Evolutionary conservation across 2,797 vertebrate species (phyloP).

Genomic region (Helostoma temminkii): DNA sequence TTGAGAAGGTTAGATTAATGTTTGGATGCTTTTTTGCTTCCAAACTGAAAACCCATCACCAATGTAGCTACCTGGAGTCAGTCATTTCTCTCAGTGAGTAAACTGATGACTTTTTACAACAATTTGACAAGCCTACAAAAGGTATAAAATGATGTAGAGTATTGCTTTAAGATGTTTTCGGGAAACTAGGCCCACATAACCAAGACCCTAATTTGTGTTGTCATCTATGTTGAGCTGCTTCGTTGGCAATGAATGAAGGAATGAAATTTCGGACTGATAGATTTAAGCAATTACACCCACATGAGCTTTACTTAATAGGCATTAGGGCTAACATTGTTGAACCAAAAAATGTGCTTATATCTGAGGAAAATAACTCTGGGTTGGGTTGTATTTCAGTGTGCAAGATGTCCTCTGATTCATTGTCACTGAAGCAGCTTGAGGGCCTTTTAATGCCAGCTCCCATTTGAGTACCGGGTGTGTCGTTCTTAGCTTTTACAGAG

Average conservation of each 20-base stretch:
- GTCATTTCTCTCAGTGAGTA: neutral
- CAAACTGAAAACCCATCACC: neutral
- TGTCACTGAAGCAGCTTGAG: slow-evolving; percentile 60
- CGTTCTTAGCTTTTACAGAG: slow-evolving; percentile 45
- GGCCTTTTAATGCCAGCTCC: slow-evolving; percentile 47
- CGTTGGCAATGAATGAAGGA: slow-evolving; percentile 49
- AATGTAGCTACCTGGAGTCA: neutral
- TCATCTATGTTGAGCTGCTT: slow-evolving; percentile 56
- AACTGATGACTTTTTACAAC: neutral
- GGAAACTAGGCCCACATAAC: slow-evolving; percentile 34
- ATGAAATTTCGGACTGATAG: slow-evolving; percentile 52
- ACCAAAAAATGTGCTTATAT: slow-evolving; percentile 69
- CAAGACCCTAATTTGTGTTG: slow-evolving; percentile 58
- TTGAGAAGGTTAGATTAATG: neutral
- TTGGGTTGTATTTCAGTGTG: slow-evolving; percentile 47
- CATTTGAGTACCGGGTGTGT: slow-evolving; percentile 46
- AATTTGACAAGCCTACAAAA: neutral
- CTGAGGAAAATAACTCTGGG: slow-evolving; percentile 53
- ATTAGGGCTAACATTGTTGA: slow-evolving; percentile 64
- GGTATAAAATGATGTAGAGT: neutral
- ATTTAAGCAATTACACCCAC: slow-evolving; percentile 72
- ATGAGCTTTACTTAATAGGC: slow-evolving; percentile 60
- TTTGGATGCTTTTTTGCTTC: neutral
- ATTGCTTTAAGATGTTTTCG: slow-evolving; percentile 45
- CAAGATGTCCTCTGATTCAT: slow-evolving; percentile 58